Base-by-base conservation (phyloP, 2,797 vertebrate genomes). In the Ctenochaetus hawaiiensis region DNA sequence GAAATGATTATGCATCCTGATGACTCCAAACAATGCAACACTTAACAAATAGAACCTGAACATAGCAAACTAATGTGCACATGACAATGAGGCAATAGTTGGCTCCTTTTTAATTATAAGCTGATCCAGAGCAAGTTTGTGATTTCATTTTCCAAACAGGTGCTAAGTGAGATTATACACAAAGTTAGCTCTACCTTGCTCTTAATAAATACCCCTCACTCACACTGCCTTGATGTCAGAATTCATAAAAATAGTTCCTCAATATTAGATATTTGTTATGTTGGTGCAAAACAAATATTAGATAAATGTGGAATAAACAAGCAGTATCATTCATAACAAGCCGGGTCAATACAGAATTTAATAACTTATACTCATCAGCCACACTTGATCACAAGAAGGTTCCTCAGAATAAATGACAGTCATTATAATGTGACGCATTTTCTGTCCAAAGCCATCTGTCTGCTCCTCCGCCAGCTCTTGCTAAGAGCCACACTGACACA, bases 371-470 rank as follows among this genome's bases (percentile, higher is more conserved):
- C 20, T 52, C 8, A 39, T 64, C 47, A 39, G 62, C n/a, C 23
- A 10, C 18, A 51, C 26, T 7, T 18, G 2, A 47, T 62, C 43
- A 62, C 11, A 1, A 39, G 8, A 3, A 39, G 8, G 7, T 5
- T n/a, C 20, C 16, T 61, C 59, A 17, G 39, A 62, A 62, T 34
- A 59, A 47, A 12, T 30, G 6, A 4, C 3, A 30, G 12, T 43
- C 17, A 47, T 47, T 6, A 30, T 41, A 11, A 41, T 41, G 12
- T 51, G 48, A 51, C 34, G 47, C 48, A 23, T 52, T 20, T 22
- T 16, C 13, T n/a, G 39, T 41, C 62, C 17, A n/a, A n/a, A 43
- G 39, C 65, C 65, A 67, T 54, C 39, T 44, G 65, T 66, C 34
- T 13, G 49, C 37, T 23, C 37, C 9, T 43, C 10, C 44, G 23